Base-by-base conservation (phyloP, 2,113 vertebrate genomes). In the Agelaius phoeniceus region DNA sequence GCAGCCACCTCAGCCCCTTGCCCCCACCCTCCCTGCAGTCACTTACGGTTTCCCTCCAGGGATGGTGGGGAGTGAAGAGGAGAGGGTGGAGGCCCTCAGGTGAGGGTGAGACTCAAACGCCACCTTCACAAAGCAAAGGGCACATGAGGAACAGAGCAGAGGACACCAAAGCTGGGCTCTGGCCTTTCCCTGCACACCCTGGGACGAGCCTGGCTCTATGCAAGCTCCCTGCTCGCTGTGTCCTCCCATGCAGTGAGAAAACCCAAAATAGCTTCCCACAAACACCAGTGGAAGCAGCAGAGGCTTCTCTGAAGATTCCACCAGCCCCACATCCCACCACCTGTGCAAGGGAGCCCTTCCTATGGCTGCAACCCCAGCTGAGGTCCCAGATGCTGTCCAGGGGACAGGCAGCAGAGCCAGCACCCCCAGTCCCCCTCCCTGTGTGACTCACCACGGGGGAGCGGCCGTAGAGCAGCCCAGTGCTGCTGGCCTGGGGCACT, bases 11-110 rank as follows among this genome's bases (percentile, higher is more conserved):
- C 10, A 11, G 28, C 37, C 43, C 39, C 30, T 37, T 0, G 2
- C 3, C 30, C 37, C 19, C 69, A 52, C 73, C 82, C 35, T 58
- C 41, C 52, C 41, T 12, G 14, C 31, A 6, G 39, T 31, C 71
- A 63, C 99, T 99, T 95, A 99, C 99, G 98, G 98, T 77, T 99
- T 99, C 48, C 98, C 98, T 41, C 98, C 98, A 1, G 99, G 97
- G 41, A 98, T 83, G 30, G 98, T 92, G 31, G 99, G 97, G 91
- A 99, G 96, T 1, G 99, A 98, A 4, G 99, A 98, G 24, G 99
- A 98, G 87, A 98, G 83, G n/a, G 97, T 94, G 0, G 98, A 96
- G 13, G 98, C 97, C 74, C 99, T 98, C 94, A 99, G 97, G 86
- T 99, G 99, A 68, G 99, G 98, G 43, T 99, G 98, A 0, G 98